phyloP scores from a whole-genome alignment of 2,113 vertebrate species.

The Bombycilla garrulus region DNA sequence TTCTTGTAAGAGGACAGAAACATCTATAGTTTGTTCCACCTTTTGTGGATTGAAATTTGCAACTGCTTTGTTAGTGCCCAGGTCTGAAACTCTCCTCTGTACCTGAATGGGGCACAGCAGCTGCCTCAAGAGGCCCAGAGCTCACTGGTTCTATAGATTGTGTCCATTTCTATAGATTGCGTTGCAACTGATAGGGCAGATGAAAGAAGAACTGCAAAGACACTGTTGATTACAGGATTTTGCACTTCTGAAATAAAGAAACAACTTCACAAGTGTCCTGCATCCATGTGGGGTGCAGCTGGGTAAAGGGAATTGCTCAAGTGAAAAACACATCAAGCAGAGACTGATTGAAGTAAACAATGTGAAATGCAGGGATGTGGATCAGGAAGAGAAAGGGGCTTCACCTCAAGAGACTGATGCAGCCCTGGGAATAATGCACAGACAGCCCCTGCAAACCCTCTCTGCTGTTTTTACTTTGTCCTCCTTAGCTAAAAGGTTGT shows the following conservation, averaged over 20 bases:
- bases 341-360: neutral
- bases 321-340: neutral
- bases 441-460: neutral
- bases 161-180: no score
- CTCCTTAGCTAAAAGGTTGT: neutral
- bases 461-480: neutral
- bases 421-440: neutral
- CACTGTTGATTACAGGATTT: rapidly evolving
- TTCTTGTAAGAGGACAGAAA: neutral
- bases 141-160: rapidly evolving
- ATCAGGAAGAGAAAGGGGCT: neutral
- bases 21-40: neutral
- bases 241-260: neutral
- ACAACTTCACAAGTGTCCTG: neutral
- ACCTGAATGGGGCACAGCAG: neutral
- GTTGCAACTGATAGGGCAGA: neutral
- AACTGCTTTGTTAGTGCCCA: rapidly evolving
- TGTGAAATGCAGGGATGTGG: neutral
- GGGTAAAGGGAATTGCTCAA: neutral
- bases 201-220: neutral
- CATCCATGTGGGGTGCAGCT: neutral
- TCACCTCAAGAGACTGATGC: neutral
- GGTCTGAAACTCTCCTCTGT: neutral
- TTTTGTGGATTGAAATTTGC: neutral
- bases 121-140: neutral